A percentile compares a stretch with the other conserved stretches of the same genome.
Evolutionary conservation across 2,113 vertebrate genomes (phyloP).

Genomic region (Lycocorax pyrrhopterus): DNA sequence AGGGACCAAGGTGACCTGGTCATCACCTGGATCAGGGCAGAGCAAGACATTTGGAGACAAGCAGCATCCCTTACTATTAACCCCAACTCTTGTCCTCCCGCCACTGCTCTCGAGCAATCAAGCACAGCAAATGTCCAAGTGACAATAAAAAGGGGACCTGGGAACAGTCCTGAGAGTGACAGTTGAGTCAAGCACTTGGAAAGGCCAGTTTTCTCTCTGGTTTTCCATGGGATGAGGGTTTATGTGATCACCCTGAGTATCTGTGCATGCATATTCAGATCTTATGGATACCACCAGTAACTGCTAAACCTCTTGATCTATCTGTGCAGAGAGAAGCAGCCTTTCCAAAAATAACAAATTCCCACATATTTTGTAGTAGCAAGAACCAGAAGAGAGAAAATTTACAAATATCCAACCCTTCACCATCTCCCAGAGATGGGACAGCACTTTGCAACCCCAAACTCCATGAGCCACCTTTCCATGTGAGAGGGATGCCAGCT

Average conservation of each 20-base stretch:
- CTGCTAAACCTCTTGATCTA: neutral
- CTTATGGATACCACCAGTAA: fast-evolving
- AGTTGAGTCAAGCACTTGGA: neutral
- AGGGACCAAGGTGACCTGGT: neutral
- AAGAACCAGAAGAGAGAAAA: neutral
- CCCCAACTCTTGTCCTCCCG: neutral
- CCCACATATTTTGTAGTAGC: neutral
- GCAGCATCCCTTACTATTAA: neutral
- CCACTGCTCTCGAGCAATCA: neutral
- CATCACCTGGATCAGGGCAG: neutral
- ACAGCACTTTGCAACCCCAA: neutral
- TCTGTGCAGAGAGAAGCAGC: neutral
- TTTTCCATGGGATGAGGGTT: neutral
- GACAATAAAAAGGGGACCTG: neutral
- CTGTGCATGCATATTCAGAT: neutral
- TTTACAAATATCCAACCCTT: neutral
- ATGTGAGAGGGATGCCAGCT: neutral
- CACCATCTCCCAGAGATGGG: neutral
- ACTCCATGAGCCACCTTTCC: neutral
- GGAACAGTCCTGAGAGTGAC: neutral
- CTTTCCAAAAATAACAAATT: neutral
- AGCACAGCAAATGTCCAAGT: neutral
- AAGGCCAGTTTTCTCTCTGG: neutral
- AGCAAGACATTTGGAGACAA: neutral
- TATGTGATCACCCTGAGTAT: neutral